Conservation (phyloP, 2,797 vertebrate species). For the Enoplosus armatus region DNA sequence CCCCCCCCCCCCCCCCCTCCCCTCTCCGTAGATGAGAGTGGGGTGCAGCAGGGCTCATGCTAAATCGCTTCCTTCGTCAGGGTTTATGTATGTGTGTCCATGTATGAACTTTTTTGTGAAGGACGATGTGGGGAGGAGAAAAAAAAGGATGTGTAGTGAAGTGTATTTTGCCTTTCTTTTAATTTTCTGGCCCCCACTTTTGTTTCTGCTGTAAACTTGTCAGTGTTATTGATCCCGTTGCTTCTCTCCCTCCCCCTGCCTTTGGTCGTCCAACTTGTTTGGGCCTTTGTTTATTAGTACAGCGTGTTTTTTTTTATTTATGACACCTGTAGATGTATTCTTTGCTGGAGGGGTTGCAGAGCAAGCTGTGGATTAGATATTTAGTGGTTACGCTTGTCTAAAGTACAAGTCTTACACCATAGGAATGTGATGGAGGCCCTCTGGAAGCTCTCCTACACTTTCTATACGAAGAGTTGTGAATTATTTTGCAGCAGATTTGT, state of each 20-base stretch:
- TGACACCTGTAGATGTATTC: constrained; percentile 53
- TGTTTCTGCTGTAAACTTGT: constrained; percentile 73
- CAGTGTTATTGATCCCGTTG: constrained; percentile 47
- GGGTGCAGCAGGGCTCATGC: constrained; percentile 11
- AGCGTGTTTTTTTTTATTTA: constrained; percentile 26
- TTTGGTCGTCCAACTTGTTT: constrained; percentile 30
- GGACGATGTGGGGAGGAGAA: constrained; percentile 2
- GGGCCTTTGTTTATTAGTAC: constrained; percentile 50
- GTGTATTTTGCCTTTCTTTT: constrained; percentile 46
- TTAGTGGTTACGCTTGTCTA: constrained; percentile 56
- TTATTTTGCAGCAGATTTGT: constrained; percentile 68
- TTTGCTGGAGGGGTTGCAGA: constrained; percentile 34
- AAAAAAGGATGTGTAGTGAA: constrained; percentile 22
- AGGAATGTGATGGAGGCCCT: constrained; percentile 59
- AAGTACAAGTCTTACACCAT: constrained; percentile 67
- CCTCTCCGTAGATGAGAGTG: constrained; percentile 3
- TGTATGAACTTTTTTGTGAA: constrained; percentile 42
- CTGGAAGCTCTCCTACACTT: constrained; percentile 49
- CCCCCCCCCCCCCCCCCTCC: constrained; percentile 11
- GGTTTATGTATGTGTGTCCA: constrained; percentile 14
- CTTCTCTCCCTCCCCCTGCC: constrained; percentile 35
- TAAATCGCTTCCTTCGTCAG: constrained; percentile 6
- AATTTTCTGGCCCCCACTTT: constrained; percentile 23
- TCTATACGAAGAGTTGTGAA: constrained; percentile 58
- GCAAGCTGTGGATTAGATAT: constrained; percentile 34